Evolutionary conservation across 64 coral and sea anemone species (phyloP).

Genomic region (Montipora sp.): DNA sequence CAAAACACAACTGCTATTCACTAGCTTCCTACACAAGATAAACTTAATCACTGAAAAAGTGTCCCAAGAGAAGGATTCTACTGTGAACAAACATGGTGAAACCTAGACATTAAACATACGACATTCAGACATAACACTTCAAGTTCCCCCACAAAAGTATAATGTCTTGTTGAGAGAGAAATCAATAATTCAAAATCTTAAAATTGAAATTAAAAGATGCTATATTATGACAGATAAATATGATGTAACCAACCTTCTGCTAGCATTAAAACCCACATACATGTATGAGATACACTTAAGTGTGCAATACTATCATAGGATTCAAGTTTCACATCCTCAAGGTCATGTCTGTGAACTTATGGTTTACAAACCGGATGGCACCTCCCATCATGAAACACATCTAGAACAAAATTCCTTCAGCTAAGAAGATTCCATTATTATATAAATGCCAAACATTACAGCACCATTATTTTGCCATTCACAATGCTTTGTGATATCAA

Average conservation of each 20-base stretch:
- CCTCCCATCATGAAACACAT: background rate
- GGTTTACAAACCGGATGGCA: slow-evolving; percentile 7
- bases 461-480: background rate
- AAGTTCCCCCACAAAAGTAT: background rate
- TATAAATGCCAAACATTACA: background rate
- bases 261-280: background rate
- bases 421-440: background rate
- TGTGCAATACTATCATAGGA: slow-evolving; percentile 13
- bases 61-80: background rate
- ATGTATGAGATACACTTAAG: background rate
- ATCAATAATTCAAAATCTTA: background rate
- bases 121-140: background rate
- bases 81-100: background rate
- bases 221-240: background rate
- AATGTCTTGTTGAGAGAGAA: background rate
- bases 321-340: slow-evolving; percentile 54
- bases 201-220: background rate
- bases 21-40: background rate
- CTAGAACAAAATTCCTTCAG: background rate
- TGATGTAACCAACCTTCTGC: background rate
- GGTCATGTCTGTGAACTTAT: slow-evolving; percentile 17
- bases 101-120: background rate
- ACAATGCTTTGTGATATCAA: background rate
- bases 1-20: background rate
- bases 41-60: background rate